Evolutionary conservation across 2,113 vertebrate species (phyloP), one percentile per base, ranked within the genome.

Genomic region (Cheilinus undulatus): DNA sequence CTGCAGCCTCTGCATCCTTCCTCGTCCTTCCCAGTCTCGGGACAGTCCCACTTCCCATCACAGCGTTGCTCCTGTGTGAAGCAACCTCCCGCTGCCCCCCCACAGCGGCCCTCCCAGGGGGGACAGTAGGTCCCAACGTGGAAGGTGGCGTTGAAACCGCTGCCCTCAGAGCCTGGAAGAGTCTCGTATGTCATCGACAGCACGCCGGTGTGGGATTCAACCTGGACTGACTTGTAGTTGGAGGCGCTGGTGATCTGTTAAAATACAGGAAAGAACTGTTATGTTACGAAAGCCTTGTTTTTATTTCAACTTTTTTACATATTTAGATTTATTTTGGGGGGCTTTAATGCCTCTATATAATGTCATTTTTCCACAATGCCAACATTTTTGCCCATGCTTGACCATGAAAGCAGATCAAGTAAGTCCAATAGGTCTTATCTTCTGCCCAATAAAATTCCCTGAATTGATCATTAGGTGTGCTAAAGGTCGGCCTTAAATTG

Each of bases 131-230:
- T 95, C 0, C 86, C 89, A 0, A 97, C 95, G 0, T 95, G 95
- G 87, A 96, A 97, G 0, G 96, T 97, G 19, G 96, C 96, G 0
- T 96, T 97, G 73, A 97, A 97, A 9, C 95, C 95, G 1, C 79
- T 86, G 4, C 93, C 92, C 8, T 34, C 74, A 0, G 88, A 92
- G 59, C 82, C 82, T 0, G 88, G 74, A 19, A 77, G 77, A 6
- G 92, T 91, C 51, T 83, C 89, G 46, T 95, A 97, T 0, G 80
- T 78, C 59, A 96, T 71, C 0, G 93, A 93, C 5, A 96, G 89
- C 46, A 94, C 88, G 24, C 96, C 95, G 0, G 94, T 95, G 3
- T 85, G 91, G 0, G 96, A 95, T 64, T 96, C 95, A 17, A 96
- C 94, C 7, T 93, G 92, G 50, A 96, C 86, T 0, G 91, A 77